Conservation (phyloP, 2,113 vertebrate genomes). For the Entomyzon cyanotis region DNA sequence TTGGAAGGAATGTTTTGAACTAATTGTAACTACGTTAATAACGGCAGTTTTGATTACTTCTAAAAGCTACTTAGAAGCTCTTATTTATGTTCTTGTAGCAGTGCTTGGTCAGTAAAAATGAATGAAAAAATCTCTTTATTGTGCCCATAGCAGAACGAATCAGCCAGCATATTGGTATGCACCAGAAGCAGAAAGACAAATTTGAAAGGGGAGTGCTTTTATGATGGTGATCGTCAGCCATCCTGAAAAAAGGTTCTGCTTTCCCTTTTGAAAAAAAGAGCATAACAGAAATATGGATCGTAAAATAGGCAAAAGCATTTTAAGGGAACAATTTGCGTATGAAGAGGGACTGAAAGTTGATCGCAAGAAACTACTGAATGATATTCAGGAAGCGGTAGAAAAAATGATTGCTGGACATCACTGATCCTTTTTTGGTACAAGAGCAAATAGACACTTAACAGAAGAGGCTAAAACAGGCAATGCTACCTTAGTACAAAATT, state of each 20-base stretch:
- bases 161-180: neutral
- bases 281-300: neutral
- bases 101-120: neutral
- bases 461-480: neutral
- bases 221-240: neutral
- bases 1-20: conserved; percentile 20
- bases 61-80: neutral
- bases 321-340: neutral
- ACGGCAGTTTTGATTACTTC: neutral
- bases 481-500: neutral
- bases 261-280: neutral
- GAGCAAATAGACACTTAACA: neutral
- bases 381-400: neutral
- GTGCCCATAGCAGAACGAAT: neutral
- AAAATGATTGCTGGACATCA: neutral
- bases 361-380: neutral
- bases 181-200: neutral
- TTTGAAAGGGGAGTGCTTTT: neutral
- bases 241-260: neutral
- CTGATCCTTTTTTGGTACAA: neutral
- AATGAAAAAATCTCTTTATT: neutral
- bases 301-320: neutral
- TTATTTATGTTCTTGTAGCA: neutral
- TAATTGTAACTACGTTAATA: conserved; percentile 5
- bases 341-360: neutral